These are phyloP conservation scores for Sceloporus undulatus DNA, from an alignment of 2,113 vertebrate species.

Conservation along the genomic window DNA sequence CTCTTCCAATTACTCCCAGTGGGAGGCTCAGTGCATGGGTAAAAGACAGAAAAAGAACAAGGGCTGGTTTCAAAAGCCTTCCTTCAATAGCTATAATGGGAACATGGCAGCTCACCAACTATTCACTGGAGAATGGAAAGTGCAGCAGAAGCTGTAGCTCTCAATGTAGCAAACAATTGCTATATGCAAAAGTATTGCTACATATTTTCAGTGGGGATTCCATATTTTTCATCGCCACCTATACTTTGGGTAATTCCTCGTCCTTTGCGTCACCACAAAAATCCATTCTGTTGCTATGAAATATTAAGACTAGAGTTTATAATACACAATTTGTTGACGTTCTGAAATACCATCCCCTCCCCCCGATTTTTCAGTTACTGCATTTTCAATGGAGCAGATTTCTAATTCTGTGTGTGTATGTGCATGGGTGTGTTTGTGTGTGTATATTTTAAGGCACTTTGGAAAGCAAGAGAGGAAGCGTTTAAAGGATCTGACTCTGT, in stretches of 20 bases:
- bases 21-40: neutral
- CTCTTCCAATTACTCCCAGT: too few species aligned
- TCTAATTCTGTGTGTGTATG: neutral
- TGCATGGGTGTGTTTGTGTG: too few species aligned
- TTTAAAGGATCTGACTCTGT: neutral
- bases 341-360: slow-evolving; percentile 3
- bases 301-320: slow-evolving; percentile 5
- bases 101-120: neutral
- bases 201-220: neutral
- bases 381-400: neutral
- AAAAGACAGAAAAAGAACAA: slow-evolving; percentile 44
- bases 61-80: slow-evolving; percentile 50
- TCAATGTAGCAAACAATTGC: neutral
- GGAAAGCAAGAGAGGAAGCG: neutral
- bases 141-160: neutral
- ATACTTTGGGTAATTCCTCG: neutral
- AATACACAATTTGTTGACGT: neutral
- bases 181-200: too few species aligned
- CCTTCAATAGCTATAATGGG: slow-evolving; percentile 51
- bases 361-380: neutral
- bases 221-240: neutral
- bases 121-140: neutral
- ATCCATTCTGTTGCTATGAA: neutral
- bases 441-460: too few species aligned
- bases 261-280: neutral